A percentile compares a stretch with the other conserved stretches of the same genome.
Evolutionary conservation across 2,113 vertebrate species (phyloP).

Genomic region (Sialia sialis): DNA sequence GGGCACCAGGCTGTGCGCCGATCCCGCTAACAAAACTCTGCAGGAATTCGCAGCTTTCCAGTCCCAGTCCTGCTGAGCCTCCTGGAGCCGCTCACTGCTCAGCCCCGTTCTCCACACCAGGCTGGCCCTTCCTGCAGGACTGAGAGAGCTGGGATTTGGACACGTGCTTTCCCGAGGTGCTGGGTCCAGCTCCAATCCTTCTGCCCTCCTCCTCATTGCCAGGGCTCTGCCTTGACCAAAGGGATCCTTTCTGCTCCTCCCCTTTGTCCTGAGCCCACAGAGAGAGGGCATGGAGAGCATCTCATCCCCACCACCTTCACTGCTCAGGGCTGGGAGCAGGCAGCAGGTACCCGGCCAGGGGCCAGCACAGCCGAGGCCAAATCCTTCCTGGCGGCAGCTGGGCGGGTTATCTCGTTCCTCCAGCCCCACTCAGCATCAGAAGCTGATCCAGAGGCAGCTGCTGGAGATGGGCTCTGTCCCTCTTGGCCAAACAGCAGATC

Average conservation of each 20-base stretch:
- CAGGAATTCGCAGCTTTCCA: constrained; percentile 45
- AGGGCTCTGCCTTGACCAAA: neutral
- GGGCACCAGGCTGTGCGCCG: constrained; percentile 41
- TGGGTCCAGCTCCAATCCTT: neutral
- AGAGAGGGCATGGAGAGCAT: neutral
- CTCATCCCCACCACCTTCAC: neutral
- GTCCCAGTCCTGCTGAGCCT: neutral
- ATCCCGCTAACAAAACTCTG: constrained; percentile 47
- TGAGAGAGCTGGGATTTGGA: neutral
- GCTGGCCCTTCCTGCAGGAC: neutral
- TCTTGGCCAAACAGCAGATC: neutral
- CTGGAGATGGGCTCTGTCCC: neutral
- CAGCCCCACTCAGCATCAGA: neutral
- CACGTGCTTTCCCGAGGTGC: rapidly evolving
- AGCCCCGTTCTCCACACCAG: rapidly evolving
- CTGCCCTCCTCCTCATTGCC: neutral
- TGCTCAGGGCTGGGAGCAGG: neutral
- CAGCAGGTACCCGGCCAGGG: neutral
- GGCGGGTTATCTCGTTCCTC: neutral
- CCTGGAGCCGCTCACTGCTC: neutral
- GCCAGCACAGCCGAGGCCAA: neutral
- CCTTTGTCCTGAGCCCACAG: rapidly evolving
- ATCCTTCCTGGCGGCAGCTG: neutral
- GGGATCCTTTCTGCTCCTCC: neutral
- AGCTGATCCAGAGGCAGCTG: neutral